phyloP scores from a whole-genome alignment of 2,797 vertebrate genomes.

The Tachyglossus aculeatus region DNA sequence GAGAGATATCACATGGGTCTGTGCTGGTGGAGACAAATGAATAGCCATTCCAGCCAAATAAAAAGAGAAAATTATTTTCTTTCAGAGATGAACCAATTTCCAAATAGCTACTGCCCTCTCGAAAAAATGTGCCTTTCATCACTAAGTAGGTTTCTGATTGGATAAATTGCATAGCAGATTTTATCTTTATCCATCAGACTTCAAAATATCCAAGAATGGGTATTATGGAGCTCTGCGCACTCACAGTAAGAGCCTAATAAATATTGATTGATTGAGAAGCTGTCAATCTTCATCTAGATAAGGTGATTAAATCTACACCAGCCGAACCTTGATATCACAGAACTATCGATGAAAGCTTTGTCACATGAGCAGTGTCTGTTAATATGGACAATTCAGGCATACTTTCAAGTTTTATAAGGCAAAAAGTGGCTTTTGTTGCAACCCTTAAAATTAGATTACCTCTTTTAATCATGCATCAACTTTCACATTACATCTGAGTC shows the following conservation, averaged over 20 bases:
- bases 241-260: too few species aligned
- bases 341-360: neutral
- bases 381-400: slow-evolving; percentile 9
- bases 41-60: neutral
- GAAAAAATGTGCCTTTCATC: neutral
- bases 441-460: too few species aligned
- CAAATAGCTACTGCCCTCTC: neutral
- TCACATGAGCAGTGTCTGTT: neutral
- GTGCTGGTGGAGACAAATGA: neutral
- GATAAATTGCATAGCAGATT: neutral
- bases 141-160: neutral
- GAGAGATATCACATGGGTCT: neutral
- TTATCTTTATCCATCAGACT: neutral
- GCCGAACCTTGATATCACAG: neutral
- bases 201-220: neutral
- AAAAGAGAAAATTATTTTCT: neutral
- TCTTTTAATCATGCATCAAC: too few species aligned
- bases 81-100: neutral
- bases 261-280: too few species aligned
- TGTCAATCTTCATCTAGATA: neutral
- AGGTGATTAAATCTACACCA: neutral
- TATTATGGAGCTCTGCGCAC: neutral
- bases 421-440: too few species aligned
- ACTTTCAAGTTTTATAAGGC: slow-evolving; percentile 27
- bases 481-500: too few species aligned